Percentiles rank a stretch among this genome's conserved stretches.
These are phyloP conservation scores for Masticophis lateralis DNA, from an alignment of 2,797 vertebrate genomes.

Conservation along the genomic window DNA sequence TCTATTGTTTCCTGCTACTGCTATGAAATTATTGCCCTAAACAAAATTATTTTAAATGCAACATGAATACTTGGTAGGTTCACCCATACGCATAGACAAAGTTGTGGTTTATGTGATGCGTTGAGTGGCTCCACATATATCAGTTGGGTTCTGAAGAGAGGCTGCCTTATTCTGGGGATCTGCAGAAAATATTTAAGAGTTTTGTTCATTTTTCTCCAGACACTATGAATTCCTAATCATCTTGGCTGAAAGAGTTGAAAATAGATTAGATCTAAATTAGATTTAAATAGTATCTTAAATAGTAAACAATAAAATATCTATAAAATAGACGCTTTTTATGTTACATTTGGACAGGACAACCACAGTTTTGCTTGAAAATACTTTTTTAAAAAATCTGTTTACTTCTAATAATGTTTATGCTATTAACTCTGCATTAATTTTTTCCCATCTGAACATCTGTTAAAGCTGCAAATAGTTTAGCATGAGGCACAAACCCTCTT, in stretches of 20 bases:
- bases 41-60: neutral
- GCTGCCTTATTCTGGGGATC: no score
- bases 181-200: no score
- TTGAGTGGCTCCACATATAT: neutral
- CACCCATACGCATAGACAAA: no score
- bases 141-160: neutral
- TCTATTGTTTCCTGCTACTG: neutral
- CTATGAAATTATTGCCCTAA: neutral
- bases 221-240: no score
- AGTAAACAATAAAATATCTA: neutral
- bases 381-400: neutral
- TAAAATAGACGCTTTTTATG: neutral
- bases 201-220: no score
- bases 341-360: neutral
- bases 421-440: neutral
- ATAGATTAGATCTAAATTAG: neutral
- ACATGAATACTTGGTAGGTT: no score
- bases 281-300: neutral
- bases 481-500: neutral
- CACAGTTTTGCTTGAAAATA: neutral
- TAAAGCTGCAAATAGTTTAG: neutral
- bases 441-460: neutral
- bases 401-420: neutral
- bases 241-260: no score
- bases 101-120: neutral